Evolutionary conservation across 2,113 vertebrate genomes (phyloP).

Genomic region (Mystacornis crossleyi): DNA sequence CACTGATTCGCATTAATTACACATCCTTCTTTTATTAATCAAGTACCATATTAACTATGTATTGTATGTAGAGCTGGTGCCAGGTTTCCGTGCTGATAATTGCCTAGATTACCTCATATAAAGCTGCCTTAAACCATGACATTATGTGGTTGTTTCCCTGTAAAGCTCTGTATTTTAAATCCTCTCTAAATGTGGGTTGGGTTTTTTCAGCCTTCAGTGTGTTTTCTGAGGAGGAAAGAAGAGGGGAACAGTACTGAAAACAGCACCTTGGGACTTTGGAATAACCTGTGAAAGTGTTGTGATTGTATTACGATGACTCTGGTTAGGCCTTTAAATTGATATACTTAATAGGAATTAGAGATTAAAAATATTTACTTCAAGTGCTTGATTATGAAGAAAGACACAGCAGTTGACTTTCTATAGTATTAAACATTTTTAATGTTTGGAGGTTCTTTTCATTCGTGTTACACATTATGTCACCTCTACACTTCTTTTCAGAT

Average conservation of each 20-base stretch:
- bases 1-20: not conserved
- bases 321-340: not conserved
- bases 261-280: not conserved
- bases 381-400: not conserved
- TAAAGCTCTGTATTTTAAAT: not conserved
- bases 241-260: not conserved
- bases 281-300: not conserved
- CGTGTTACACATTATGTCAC: not conserved
- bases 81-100: not conserved
- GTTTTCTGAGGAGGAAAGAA: not conserved
- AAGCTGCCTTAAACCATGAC: not conserved
- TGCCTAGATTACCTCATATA: not conserved
- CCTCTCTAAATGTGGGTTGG: not conserved
- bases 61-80: not conserved
- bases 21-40: not conserved
- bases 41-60: not conserved
- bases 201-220: rapidly evolving
- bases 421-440: not conserved
- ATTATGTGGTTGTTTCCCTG: not conserved
- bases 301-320: not conserved
- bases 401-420: not conserved
- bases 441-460: not conserved
- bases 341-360: not conserved
- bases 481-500: not conserved
- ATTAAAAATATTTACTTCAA: not conserved